These are phyloP conservation scores for Indri indri DNA, from an alignment of 2,113 vertebrate species.

Conservation along the genomic window DNA sequence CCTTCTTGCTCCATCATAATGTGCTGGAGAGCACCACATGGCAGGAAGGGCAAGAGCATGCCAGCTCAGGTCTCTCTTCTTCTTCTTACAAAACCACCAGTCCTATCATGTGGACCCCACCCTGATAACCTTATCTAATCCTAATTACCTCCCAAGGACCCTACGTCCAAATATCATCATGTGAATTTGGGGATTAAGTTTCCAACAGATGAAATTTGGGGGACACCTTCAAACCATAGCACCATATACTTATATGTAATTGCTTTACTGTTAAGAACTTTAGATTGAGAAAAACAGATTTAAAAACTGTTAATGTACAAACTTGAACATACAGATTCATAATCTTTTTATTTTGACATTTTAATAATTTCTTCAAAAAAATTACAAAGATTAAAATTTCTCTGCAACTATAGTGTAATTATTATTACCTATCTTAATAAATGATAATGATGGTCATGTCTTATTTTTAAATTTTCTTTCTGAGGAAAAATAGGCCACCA, in stretches of 20 bases:
- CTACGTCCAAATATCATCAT: not conserved
- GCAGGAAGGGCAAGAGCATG: not conserved
- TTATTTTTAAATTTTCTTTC: constrained; percentile 22
- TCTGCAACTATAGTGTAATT: not conserved
- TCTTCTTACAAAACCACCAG: not conserved
- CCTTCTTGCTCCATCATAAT: not conserved
- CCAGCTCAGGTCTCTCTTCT: not conserved
- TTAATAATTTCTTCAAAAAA: constrained; percentile 5
- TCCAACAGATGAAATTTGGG: not conserved
- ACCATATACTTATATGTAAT: not conserved
- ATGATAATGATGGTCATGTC: not conserved
- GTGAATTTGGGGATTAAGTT: not conserved
- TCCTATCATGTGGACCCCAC: not conserved
- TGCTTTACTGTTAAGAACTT: not conserved
- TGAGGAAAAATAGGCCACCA: not conserved
- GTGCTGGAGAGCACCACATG: not conserved
- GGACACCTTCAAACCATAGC: not conserved
- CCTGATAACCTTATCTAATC: not conserved
- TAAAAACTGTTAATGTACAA: not conserved
- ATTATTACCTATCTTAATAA: constrained; percentile 10
- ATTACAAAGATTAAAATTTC: constrained; percentile 30
- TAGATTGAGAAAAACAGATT: not conserved
- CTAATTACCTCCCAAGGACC: not conserved
- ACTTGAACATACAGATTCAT: not conserved
- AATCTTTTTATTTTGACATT: constrained; percentile 14